Conservation (phyloP, 2,888 invertebrate genomes). For the Sisyra terminalis region DNA sequence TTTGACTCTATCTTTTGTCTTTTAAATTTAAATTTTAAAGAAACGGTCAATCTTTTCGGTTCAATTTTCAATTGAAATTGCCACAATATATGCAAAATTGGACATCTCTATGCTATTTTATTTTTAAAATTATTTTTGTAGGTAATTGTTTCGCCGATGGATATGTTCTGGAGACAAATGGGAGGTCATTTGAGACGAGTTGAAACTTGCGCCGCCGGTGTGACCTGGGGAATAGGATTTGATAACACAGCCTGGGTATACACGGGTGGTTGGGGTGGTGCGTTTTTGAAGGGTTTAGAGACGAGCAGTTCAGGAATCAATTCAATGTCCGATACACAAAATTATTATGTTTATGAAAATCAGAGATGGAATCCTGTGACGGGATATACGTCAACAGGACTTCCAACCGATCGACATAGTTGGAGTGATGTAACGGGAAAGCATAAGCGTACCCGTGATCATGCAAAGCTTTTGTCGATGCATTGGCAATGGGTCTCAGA, state of each 20-base stretch:
- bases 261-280: constrained; percentile 79
- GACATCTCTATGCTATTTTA: not conserved
- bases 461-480: constrained; percentile 66
- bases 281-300: constrained; percentile 52
- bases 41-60: no score
- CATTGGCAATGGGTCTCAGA: constrained; percentile 90
- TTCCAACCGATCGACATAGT: constrained; percentile 76
- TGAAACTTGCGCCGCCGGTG: constrained; percentile 57
- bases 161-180: constrained; percentile 73
- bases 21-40: no score
- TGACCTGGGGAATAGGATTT: constrained; percentile 83
- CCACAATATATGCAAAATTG: no score
- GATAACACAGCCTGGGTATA: constrained; percentile 83
- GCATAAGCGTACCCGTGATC: constrained; percentile 69
- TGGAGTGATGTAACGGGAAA: constrained; percentile 84
- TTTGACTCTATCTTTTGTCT: no score
- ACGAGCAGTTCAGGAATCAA: constrained; percentile 42
- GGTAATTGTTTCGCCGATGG: constrained; percentile 51
- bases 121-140: constrained; percentile 11
- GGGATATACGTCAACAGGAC: constrained; percentile 70
- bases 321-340: constrained; percentile 70
- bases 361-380: constrained; percentile 88
- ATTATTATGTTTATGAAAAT: constrained; percentile 83
- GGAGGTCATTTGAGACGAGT: constrained; percentile 73
- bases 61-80: no score